phyloP scores from a whole-genome alignment of 53 echinoderm and acorn worm species.

The Stichopus horrens region DNA sequence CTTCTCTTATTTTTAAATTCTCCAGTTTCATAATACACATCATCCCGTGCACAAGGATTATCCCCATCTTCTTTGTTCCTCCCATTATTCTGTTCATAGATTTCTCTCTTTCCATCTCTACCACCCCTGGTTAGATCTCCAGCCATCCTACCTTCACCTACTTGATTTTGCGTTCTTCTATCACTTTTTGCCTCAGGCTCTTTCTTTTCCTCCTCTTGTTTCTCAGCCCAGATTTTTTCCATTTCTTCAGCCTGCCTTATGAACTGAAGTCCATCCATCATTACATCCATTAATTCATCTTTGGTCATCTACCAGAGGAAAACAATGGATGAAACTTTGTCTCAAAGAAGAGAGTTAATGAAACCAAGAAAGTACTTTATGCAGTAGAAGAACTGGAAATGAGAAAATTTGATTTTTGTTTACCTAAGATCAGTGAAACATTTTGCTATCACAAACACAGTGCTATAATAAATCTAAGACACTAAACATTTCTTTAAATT shows the following conservation, averaged over 20 bases:
- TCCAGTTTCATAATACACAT: neutral
- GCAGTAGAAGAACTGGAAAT: too few species aligned
- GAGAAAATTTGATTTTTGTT: too few species aligned
- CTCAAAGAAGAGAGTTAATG: too few species aligned
- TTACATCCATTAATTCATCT: constrained; percentile 35
- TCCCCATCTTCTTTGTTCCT: neutral
- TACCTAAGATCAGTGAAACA: too few species aligned
- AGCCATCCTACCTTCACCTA: neutral
- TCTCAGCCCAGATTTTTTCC: constrained; percentile 31
- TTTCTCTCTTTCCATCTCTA: neutral
- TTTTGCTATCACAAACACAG: too few species aligned
- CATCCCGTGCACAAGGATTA: neutral
- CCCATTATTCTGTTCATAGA: neutral
- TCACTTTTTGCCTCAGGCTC: neutral
- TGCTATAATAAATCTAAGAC: too few species aligned
- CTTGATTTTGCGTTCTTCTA: neutral
- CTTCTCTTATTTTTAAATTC: neutral
- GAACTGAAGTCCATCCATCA: constrained; percentile 44
- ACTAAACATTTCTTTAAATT: too few species aligned
- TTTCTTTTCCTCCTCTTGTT: neutral
- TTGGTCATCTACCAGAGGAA: neutral
- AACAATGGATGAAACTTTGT: neutral
- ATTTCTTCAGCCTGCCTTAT: constrained; percentile 42
- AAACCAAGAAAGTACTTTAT: too few species aligned
- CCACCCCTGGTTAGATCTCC: neutral